These are phyloP conservation scores for Carassius gibelio DNA, from an alignment of 2,113 vertebrate species.

Conservation along the genomic window DNA sequence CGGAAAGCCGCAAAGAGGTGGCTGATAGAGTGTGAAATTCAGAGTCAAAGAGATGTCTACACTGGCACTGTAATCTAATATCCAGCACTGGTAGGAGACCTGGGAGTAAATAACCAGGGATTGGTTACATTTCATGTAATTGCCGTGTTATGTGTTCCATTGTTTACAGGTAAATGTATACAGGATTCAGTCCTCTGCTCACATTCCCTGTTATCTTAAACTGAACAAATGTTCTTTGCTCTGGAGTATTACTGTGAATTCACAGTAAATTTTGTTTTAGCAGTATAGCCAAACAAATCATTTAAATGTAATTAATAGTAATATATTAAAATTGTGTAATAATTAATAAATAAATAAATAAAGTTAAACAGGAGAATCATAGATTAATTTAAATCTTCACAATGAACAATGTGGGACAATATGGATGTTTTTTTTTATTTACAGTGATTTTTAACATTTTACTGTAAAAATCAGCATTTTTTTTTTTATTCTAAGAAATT, in stretches of 20 bases:
- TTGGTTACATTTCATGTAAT: slow-evolving; percentile 44
- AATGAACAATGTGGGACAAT: neutral
- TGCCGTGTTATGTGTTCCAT: slow-evolving; percentile 32
- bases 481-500: slow-evolving; percentile 1
- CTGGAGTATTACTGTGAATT: too few species aligned
- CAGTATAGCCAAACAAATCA: neutral
- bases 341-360: neutral
- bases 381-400: neutral
- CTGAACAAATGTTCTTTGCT: neutral
- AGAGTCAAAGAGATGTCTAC: neutral
- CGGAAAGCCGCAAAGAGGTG: slow-evolving; percentile 41
- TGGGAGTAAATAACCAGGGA: slow-evolving; percentile 32
- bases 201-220: neutral
- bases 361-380: neutral
- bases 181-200: neutral
- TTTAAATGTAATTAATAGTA: neutral
- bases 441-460: neutral
- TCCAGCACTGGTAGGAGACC: slow-evolving; percentile 29
- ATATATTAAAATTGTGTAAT: neutral
- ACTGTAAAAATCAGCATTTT: neutral
- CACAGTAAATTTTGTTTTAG: too few species aligned
- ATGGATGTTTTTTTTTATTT: neutral
- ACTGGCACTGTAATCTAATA: slow-evolving; percentile 35
- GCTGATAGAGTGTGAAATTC: slow-evolving; percentile 10
- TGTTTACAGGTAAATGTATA: slow-evolving; percentile 39